A percentile compares a stretch with the other conserved stretches of the same genome.
Evolutionary conservation across 2,113 vertebrate species (phyloP).

Genomic region (Lepisosteus osseus): DNA sequence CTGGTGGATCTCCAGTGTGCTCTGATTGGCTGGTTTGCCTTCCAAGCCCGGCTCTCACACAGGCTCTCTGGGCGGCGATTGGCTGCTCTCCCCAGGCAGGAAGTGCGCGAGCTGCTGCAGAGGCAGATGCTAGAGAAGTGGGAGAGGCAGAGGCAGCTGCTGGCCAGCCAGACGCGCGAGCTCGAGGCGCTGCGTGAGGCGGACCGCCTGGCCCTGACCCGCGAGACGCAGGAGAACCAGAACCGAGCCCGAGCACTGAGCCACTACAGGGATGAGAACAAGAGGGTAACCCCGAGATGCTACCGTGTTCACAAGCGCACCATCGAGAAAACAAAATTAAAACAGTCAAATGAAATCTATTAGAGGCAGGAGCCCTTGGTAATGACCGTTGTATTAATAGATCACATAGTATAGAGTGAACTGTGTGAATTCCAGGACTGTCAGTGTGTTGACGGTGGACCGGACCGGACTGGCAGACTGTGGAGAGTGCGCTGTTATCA

Average conservation of each 20-base stretch:
- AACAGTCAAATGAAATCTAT: background rate
- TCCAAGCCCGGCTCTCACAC: too few species aligned
- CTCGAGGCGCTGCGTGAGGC: slow-evolving; percentile 36
- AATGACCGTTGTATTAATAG: background rate
- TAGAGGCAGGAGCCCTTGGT: too few species aligned
- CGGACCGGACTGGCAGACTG: too few species aligned
- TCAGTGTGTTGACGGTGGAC: slow-evolving; percentile 3
- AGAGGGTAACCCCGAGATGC: slow-evolving; percentile 43
- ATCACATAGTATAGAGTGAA: background rate
- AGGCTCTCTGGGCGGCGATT: too few species aligned
- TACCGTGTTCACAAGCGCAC: background rate
- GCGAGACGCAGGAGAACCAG: slow-evolving; percentile 43
- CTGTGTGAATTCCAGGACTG: slow-evolving; percentile 23
- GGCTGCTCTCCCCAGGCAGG: slow-evolving; percentile 39
- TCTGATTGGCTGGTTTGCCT: too few species aligned
- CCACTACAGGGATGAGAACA: slow-evolving; percentile 62
- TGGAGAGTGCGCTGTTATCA: background rate
- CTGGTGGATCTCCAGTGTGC: too few species aligned
- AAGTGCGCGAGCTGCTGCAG: slow-evolving; percentile 52
- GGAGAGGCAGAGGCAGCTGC: slow-evolving; percentile 37
- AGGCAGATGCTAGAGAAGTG: slow-evolving; percentile 60
- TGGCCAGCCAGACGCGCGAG: slow-evolving; percentile 42
- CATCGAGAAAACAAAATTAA: background rate
- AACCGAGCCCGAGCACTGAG: slow-evolving; percentile 47
- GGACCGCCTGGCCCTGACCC: slow-evolving; percentile 42